Percentiles rank a stretch among this genome's conserved stretches.
Conservation (phyloP, 2,113 vertebrate genomes). For the Ascaphus truei region DNA sequence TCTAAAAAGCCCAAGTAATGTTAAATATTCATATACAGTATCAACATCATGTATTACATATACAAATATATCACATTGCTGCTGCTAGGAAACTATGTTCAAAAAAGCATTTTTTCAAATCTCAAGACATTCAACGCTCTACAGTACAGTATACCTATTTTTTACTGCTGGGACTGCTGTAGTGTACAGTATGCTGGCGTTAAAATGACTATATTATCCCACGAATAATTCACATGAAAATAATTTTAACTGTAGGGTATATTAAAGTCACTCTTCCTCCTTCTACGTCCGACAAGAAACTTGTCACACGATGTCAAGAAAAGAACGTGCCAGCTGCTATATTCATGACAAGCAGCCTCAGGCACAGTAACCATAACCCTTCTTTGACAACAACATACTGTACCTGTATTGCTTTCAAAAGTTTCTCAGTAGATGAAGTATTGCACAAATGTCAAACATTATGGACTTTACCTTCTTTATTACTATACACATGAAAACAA, state of each 20-base stretch:
- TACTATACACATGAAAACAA: too few species aligned
- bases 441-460: not conserved
- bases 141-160: too few species aligned
- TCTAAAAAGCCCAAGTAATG: too few species aligned
- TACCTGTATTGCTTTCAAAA: not conserved
- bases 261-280: slow-evolving; percentile 7
- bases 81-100: too few species aligned
- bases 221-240: not conserved
- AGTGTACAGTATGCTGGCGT: too few species aligned
- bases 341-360: slow-evolving; percentile 14
- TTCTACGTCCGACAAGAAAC: slow-evolving; percentile 5
- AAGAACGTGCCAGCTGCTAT: not conserved
- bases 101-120: too few species aligned
- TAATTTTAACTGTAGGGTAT: not conserved
- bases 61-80: not conserved
- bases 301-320: not conserved
- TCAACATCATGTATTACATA: too few species aligned
- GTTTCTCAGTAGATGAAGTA: not conserved
- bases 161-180: too few species aligned
- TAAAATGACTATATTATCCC: too few species aligned
- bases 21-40: too few species aligned
- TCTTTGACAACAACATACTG: slow-evolving; percentile 10
- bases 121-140: too few species aligned
- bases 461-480: not conserved
- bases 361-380: slow-evolving; percentile 17